Evolutionary conservation across 2,113 vertebrate species (phyloP), one percentile per base, ranked within the genome.

Genomic region (Chaenocephalus aceratus): DNA sequence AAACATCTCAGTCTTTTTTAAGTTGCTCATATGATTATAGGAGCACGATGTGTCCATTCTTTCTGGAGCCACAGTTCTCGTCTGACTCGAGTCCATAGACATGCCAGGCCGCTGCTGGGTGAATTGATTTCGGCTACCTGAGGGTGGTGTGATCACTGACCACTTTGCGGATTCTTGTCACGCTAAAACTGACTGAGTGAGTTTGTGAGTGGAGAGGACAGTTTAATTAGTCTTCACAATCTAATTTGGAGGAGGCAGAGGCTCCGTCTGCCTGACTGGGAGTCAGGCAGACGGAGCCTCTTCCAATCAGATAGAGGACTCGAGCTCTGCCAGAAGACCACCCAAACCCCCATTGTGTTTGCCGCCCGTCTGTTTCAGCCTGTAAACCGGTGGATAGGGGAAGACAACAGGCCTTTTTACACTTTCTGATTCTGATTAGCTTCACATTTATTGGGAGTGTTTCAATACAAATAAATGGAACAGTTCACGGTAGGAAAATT

Each of bases 191-290:
- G 79, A 85, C 66, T 68, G n/a, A n/a, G n/a, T n/a, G 71, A 23
- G 66, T 66, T 49, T 78, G 52, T 69, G 52, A 69, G 34, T 16
- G 66, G 56, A 85, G 57, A 71, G 64, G 83, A 84, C 86, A 81
- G 81, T 76, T 83, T 85, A 86, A 89, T 89, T 84, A 87, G 76
- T 75, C 73, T 60, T 57, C 34, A 69, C 53, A 69, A 79, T 86
- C 86, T 84, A 62, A 66, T 72, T 11, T 73, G 45, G 54, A 79
- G 71, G 56, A 70, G n/a, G 16, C 53, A 63, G 66, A 64, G 15
- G 51, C 65, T 14, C 60, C 63, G 46, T 49, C 70, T 30, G 70
- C 77, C 63, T 1, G 51, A 84, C 77, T 21, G 21, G 21, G 21
- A 21, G 21, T 21, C 21, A 21, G 21, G 21, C 21, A 21, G 21